Evolutionary conservation across 2,888 invertebrate species (phyloP).

Genomic region (Troides aeacus): DNA sequence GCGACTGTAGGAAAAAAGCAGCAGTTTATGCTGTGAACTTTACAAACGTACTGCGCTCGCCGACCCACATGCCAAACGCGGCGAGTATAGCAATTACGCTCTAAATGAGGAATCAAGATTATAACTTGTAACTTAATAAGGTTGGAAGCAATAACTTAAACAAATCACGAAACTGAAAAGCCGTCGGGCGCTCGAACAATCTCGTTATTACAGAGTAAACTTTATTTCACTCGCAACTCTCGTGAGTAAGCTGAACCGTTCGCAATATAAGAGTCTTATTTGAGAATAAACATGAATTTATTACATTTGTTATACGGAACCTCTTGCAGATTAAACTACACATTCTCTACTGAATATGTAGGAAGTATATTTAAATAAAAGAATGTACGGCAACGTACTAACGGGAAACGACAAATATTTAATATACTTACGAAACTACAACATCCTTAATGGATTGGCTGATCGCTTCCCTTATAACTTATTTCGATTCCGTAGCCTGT

Average conservation of each 20-base stretch:
- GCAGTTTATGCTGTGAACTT: no score
- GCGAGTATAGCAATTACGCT: no score
- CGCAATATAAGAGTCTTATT: constrained; percentile 1
- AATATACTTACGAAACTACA: neutral
- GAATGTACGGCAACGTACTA: neutral
- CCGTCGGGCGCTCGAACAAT: neutral
- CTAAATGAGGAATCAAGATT: no score
- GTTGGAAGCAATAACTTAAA: neutral
- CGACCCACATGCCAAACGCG: no score
- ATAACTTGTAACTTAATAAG: no score
- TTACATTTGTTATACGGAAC: neutral
- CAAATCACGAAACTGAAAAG: neutral
- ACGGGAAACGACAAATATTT: neutral
- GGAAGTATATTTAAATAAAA: neutral
- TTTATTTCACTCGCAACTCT: constrained; percentile 2
- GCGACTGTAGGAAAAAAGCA: no score
- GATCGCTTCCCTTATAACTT: no score
- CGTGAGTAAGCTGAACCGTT: neutral
- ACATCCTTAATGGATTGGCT: no score
- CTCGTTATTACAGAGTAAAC: neutral
- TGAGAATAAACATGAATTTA: constrained; percentile 1
- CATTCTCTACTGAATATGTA: neutral
- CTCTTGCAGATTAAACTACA: neutral
- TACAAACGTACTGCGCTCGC: no score
- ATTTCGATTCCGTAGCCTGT: no score